Conservation (phyloP, 2,888 invertebrate genomes). For the Caenorhabditis virilis region DNA sequence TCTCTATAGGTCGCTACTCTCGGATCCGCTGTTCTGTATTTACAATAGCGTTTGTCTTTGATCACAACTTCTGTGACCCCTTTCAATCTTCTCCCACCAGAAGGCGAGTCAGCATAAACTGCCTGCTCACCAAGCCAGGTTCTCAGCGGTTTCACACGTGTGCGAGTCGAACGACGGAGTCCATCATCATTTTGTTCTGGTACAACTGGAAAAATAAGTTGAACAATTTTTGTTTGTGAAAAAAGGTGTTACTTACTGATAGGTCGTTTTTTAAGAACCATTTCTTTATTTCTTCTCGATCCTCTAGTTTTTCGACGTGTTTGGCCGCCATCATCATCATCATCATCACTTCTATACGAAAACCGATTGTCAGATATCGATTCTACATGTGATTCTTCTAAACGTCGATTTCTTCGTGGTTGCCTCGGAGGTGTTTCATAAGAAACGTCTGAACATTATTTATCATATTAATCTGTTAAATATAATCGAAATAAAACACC, state of each 20-base stretch:
- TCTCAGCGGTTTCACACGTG: conserved; percentile 33
- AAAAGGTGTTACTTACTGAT: conserved; percentile 12
- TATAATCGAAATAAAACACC: too few relatives aligned
- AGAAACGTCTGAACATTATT: too few relatives aligned
- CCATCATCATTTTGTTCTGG: conserved; percentile 10
- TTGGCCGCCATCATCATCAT: too few relatives aligned
- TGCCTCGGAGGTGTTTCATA: too few relatives aligned
- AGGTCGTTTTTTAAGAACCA: too few relatives aligned
- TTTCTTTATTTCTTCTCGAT: too few relatives aligned
- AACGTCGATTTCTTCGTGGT: too few relatives aligned
- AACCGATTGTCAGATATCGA: too few relatives aligned
- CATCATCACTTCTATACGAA: too few relatives aligned
- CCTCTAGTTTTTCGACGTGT: too few relatives aligned
- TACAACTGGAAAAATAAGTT: conserved; percentile 27
- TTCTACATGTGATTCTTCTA: too few relatives aligned
- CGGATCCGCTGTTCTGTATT: conserved; percentile 21
- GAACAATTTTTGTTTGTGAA: not conserved
- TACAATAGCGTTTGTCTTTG: conserved; percentile 22
- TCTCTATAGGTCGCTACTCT: conserved; percentile 22
- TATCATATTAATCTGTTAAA: too few relatives aligned
- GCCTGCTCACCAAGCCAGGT: conserved; percentile 37
- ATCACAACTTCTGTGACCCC: conserved; percentile 28
- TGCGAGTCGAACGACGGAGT: conserved; percentile 18
- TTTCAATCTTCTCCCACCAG: conserved; percentile 17
- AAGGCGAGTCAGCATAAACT: conserved; percentile 25